These are phyloP conservation scores for Tromatobia lineatoria DNA, from an alignment of 2,888 invertebrate genomes.

Conservation along the genomic window DNA sequence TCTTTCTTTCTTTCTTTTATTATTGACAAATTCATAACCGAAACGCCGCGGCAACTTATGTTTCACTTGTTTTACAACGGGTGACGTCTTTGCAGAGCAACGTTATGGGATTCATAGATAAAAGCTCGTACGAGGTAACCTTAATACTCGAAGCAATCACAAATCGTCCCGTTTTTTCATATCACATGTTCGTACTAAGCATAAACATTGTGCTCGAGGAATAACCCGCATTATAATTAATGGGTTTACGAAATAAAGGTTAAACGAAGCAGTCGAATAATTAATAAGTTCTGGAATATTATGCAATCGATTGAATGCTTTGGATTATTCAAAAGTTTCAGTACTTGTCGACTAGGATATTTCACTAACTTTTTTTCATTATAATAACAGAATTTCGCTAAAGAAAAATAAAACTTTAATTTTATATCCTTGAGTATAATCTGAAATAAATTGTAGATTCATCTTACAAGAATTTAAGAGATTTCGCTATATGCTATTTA, in stretches of 20 bases:
- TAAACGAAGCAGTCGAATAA: conserved; percentile 16
- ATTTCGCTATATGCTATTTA: no score
- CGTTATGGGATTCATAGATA: conserved; percentile 29
- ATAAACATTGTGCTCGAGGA: conserved; percentile 65
- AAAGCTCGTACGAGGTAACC: conserved; percentile 33
- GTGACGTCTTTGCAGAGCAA: conserved; percentile 30
- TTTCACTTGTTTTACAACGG: background rate
- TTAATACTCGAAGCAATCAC: conserved; percentile 56
- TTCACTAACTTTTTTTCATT: no score
- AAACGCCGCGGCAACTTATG: background rate
- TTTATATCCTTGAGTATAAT: no score
- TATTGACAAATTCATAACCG: conserved; percentile 44
- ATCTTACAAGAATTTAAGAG: no score
- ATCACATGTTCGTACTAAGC: conserved; percentile 67
- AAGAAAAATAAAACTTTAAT: no score
- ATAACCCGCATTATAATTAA: conserved; percentile 48
- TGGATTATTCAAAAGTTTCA: conserved; percentile 22
- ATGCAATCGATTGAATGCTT: conserved; percentile 11
- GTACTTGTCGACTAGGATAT: background rate
- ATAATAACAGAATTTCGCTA: no score
- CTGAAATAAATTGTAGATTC: no score
- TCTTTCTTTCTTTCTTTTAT: conserved; percentile 25
- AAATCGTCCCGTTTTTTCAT: conserved; percentile 47
- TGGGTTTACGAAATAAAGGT: conserved; percentile 11
- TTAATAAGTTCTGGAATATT: conserved; percentile 12